Conservation (phyloP, 2,888 invertebrate genomes). For the Dasysyrphus tricinctus region DNA sequence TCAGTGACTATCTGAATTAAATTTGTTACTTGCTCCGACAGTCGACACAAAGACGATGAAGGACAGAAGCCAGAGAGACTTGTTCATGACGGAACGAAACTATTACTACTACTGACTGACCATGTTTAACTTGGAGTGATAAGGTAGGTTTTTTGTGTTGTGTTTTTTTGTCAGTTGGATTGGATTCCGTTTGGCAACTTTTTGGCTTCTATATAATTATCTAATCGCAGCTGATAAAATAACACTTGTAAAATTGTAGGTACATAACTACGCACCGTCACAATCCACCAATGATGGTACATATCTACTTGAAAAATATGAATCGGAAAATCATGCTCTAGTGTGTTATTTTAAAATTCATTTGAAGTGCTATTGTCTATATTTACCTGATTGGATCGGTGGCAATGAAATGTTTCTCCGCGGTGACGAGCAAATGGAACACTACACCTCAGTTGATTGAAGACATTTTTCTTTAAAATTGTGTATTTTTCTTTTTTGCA, state of each 20-base stretch:
- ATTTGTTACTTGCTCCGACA: constrained; percentile 63
- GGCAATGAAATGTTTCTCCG: neutral
- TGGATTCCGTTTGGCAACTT: constrained; percentile 11
- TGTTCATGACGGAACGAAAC: constrained; percentile 65
- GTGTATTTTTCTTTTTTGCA: no score
- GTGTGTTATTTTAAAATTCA: neutral
- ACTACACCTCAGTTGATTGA: neutral
- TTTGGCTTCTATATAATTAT: constrained; percentile 47
- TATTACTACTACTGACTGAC: constrained; percentile 47
- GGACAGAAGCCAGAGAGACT: constrained; percentile 55
- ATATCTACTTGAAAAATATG: constrained; percentile 17
- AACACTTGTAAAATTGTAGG: neutral
- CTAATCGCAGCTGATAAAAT: constrained; percentile 66
- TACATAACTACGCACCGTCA: neutral
- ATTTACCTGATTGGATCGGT: neutral
- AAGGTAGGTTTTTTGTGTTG: neutral
- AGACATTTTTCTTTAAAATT: neutral
- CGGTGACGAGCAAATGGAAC: no score
- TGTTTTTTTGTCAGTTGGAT: neutral
- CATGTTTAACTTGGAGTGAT: constrained; percentile 14
- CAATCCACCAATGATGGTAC: neutral
- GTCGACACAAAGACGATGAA: constrained; percentile 36
- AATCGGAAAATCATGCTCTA: constrained; percentile 1
- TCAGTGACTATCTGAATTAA: constrained; percentile 43
- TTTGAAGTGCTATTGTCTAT: constrained; percentile 14